A percentile compares a stretch with the other conserved stretches of the same genome.
Conservation (phyloP, 2,888 invertebrate species). For the Mongoloraphidia duomilia region DNA sequence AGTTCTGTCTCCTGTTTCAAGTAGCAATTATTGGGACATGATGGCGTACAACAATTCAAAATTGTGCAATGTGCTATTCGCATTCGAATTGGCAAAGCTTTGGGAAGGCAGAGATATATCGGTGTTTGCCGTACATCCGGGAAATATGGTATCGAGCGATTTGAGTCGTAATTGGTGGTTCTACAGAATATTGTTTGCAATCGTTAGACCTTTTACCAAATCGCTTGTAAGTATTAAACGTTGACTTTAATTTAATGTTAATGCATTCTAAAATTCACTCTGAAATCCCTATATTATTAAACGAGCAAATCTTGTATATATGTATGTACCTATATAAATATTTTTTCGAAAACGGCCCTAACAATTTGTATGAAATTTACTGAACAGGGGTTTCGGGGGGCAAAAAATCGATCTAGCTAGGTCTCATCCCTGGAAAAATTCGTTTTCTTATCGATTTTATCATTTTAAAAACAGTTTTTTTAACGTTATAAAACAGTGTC, state of each 20-base stretch:
- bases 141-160: slow-evolving; percentile 75
- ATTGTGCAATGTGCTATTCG: slow-evolving; percentile 73
- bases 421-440: too few relatives aligned
- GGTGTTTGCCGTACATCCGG: slow-evolving; percentile 76
- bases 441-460: too few relatives aligned
- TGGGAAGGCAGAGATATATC: slow-evolving; percentile 55
- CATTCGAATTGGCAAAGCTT: slow-evolving; percentile 57
- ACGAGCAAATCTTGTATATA: background rate
- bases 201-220: slow-evolving; percentile 88
- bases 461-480: too few relatives aligned
- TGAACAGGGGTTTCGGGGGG: too few relatives aligned
- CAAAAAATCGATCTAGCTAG: too few relatives aligned
- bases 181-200: slow-evolving; percentile 57
- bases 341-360: too few relatives aligned
- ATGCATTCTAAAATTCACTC: background rate
- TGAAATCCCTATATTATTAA: background rate
- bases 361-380: too few relatives aligned
- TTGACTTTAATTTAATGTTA: background rate
- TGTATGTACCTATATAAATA: background rate
- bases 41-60: slow-evolving; percentile 85
- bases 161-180: slow-evolving; percentile 75
- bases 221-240: slow-evolving; percentile 52
- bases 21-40: slow-evolving; percentile 59
- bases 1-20: slow-evolving; percentile 52
- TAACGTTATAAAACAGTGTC: too few relatives aligned